phyloP scores from a whole-genome alignment of 2,797 vertebrate genomes.

The Tragopan temminckii region DNA sequence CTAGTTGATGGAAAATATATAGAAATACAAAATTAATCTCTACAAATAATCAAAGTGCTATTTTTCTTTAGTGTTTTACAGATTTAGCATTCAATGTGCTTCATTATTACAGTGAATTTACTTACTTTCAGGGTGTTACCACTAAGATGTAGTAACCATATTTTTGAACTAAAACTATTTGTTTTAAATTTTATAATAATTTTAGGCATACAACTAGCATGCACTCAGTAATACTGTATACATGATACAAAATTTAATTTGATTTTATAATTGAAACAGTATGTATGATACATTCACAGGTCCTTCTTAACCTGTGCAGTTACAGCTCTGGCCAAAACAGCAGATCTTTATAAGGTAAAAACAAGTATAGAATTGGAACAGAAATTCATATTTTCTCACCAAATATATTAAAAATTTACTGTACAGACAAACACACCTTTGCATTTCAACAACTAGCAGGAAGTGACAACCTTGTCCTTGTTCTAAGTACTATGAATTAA shows the following conservation, averaged over 20 bases:
- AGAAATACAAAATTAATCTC: background rate
- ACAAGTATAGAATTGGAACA: background rate
- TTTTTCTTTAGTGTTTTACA: background rate
- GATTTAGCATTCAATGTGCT: background rate
- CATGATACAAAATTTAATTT: background rate
- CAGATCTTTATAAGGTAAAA: background rate
- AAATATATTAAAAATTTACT: slow-evolving; percentile 2
- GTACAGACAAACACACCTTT: background rate
- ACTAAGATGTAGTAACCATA: background rate
- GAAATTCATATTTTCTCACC: background rate
- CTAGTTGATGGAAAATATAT: background rate
- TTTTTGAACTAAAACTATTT: background rate
- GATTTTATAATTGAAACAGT: background rate
- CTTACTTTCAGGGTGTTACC: background rate
- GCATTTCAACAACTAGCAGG: background rate
- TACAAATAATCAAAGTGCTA: background rate
- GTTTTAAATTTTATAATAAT: background rate
- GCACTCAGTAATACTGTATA: background rate
- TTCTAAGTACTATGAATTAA: background rate
- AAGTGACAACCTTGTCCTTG: background rate
- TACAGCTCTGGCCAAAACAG: background rate
- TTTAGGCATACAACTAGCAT: background rate
- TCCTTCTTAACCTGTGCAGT: background rate
- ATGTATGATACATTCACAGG: background rate
- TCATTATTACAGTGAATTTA: background rate